Evolutionary conservation across 2,888 invertebrate genomes (phyloP).

Genomic region (Leptothorax acervorum): DNA sequence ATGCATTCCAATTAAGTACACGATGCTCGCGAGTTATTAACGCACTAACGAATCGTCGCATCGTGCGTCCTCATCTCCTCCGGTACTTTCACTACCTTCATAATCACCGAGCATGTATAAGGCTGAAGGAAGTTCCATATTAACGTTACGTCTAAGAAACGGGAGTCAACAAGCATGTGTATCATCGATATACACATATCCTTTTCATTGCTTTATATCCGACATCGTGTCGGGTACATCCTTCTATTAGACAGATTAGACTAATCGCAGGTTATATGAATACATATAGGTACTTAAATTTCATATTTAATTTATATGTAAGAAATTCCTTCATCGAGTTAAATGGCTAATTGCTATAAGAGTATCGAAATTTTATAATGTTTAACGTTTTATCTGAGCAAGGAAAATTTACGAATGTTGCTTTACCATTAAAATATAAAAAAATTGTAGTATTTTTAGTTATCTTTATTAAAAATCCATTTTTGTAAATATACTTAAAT

Average conservation of each 20-base stretch:
- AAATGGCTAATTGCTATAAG: neutral
- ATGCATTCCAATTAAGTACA: conserved; percentile 28
- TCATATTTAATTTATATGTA: neutral
- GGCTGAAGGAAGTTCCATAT: conserved; percentile 71
- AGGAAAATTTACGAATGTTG: neutral
- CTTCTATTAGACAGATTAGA: neutral
- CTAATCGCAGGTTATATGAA: neutral
- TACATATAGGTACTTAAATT: neutral
- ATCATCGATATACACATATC: conserved; percentile 57
- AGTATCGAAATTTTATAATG: neutral
- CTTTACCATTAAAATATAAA: neutral
- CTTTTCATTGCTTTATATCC: conserved; percentile 59
- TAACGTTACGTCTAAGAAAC: conserved; percentile 70
- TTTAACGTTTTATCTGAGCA: neutral
- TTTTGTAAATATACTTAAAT: neutral
- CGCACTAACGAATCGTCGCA: conserved; percentile 63
- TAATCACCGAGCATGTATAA: conserved; percentile 41
- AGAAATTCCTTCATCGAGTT: neutral
- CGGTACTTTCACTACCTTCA: conserved; percentile 71
- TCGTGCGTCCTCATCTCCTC: conserved; percentile 10
- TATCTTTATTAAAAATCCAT: neutral
- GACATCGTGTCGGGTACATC: conserved; percentile 49
- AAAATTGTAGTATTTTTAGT: neutral
- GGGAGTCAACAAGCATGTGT: conserved; percentile 54
- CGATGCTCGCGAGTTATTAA: conserved; percentile 63